Percentiles rank a stretch among this genome's conserved stretches.
phyloP scores from a whole-genome alignment of 1,140 invertebrate genomes.

The Drosophila sturtevanti region DNA sequence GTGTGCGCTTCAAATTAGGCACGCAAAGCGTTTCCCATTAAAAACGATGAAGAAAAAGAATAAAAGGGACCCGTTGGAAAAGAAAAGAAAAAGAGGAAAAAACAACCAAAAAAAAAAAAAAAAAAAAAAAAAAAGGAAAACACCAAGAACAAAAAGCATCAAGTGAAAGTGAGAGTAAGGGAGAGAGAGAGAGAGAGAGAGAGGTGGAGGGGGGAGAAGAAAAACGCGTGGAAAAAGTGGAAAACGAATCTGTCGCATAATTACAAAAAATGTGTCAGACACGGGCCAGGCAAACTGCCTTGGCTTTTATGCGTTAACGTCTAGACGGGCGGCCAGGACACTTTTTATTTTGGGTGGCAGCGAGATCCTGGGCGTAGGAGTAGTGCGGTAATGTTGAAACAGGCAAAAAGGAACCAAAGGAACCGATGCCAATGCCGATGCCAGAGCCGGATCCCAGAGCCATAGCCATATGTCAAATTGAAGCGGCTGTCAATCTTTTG shows the following conservation, averaged over 20 bases:
- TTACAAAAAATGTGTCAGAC: conserved; percentile 73
- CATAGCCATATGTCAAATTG: conserved; percentile 45
- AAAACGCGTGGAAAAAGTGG: conserved; percentile 29
- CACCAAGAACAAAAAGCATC: not conserved
- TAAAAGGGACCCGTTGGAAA: conserved; percentile 35
- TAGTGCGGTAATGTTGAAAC: no score
- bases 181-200: not conserved
- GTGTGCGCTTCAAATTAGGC: conserved; percentile 74
- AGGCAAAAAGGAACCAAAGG: not conserved
- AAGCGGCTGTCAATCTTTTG: conserved; percentile 43
- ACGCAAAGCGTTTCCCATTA: conserved; percentile 71
- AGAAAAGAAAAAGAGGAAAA: conserved; percentile 29
- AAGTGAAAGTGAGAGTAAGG: no score
- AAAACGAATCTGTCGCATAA: conserved; percentile 73
- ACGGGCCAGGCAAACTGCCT: conserved; percentile 44
- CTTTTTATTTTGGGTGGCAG: conserved; percentile 34
- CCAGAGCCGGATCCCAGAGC: not conserved
- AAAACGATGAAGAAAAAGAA: conserved; percentile 44
- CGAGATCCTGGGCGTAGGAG: no score
- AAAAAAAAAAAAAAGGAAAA: not conserved
- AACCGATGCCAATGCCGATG: not conserved
- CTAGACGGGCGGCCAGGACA: conserved; percentile 48
- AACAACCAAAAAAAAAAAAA: conserved; percentile 34
- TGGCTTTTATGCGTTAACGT: conserved; percentile 68
- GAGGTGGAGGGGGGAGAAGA: not conserved